phyloP scores from a whole-genome alignment of 1,140 invertebrate species.

The Diorhabda elongata region DNA sequence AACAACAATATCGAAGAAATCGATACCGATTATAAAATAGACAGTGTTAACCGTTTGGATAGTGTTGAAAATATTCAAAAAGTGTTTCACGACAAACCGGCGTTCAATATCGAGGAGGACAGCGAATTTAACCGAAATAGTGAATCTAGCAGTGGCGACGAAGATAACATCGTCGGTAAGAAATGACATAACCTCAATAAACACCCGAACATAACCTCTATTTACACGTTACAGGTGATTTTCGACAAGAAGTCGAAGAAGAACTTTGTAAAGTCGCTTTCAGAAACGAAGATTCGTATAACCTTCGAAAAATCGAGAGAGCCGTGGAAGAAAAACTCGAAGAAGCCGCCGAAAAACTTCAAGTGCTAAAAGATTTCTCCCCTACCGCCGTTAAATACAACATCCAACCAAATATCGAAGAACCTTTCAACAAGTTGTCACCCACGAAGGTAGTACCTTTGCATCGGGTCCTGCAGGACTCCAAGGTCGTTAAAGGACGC shows the following conservation, averaged over 20 bases:
- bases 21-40: constrained; percentile 42
- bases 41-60: constrained; percentile 54
- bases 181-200: no score
- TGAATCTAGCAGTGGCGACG: constrained; percentile 33
- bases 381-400: constrained; percentile 36
- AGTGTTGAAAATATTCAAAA: constrained; percentile 53
- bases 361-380: constrained; percentile 30
- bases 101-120: constrained; percentile 49
- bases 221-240: constrained; percentile 51
- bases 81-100: constrained; percentile 57
- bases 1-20: constrained; percentile 30
- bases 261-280: constrained; percentile 46
- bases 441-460: constrained; percentile 19
- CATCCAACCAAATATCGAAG: constrained; percentile 37
- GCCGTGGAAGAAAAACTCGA: constrained; percentile 34
- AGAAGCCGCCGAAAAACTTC: constrained; percentile 40
- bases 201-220: no score
- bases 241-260: constrained; percentile 54
- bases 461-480: constrained; percentile 26
- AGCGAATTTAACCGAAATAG: constrained; percentile 14
- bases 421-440: constrained; percentile 36
- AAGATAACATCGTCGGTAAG: constrained; percentile 26
- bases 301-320: constrained; percentile 23
- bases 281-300: constrained; percentile 21
- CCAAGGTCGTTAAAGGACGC: constrained; percentile 7